These are phyloP conservation scores for Protonibea diacanthus DNA, from an alignment of 2,797 vertebrate species.

Conservation along the genomic window DNA sequence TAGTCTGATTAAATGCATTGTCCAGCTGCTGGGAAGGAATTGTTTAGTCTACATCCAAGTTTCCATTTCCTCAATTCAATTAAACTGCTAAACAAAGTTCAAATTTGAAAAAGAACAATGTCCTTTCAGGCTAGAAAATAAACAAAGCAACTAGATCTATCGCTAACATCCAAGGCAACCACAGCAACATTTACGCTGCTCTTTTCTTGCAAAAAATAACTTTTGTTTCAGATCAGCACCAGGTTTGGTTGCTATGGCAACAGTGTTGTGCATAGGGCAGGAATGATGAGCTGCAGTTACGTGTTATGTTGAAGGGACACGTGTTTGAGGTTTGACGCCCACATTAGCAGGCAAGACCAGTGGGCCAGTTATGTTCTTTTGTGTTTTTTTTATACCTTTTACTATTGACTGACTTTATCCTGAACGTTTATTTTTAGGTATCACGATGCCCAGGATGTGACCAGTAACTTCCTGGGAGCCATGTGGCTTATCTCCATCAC, in stretches of 20 bases:
- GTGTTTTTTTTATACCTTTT: slow-evolving; percentile 5
- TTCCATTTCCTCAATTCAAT: slow-evolving; percentile 36
- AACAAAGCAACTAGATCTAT: background rate
- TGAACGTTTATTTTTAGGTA: slow-evolving; percentile 86
- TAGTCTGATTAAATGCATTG: slow-evolving; percentile 57
- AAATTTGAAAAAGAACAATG: slow-evolving; percentile 2
- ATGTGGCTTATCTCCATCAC: slow-evolving; percentile 99
- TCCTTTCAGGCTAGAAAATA: background rate
- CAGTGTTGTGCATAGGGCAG: slow-evolving; percentile 42
- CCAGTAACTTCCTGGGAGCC: slow-evolving; percentile 98
- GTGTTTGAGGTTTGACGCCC: slow-evolving; percentile 38
- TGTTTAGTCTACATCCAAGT: slow-evolving; percentile 44
- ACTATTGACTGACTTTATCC: slow-evolving; percentile 21
- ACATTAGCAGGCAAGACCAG: slow-evolving; percentile 43
- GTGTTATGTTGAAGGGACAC: slow-evolving; percentile 35
- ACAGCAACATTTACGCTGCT: slow-evolving; percentile 11
- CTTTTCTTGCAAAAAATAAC: slow-evolving; percentile 42
- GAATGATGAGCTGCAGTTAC: slow-evolving; percentile 40
- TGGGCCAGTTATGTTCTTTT: slow-evolving; percentile 21
- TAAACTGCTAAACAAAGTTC: slow-evolving; percentile 25
- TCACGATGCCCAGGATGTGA: slow-evolving; percentile 97
- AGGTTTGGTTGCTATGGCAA: slow-evolving; percentile 70
- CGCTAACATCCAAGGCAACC: slow-evolving; percentile 13
- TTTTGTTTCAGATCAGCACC: slow-evolving; percentile 46
- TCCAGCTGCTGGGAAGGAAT: slow-evolving; percentile 49